These are phyloP conservation scores for Lycophotia porphyrea DNA, from an alignment of 2,888 invertebrate genomes.

Conservation along the genomic window DNA sequence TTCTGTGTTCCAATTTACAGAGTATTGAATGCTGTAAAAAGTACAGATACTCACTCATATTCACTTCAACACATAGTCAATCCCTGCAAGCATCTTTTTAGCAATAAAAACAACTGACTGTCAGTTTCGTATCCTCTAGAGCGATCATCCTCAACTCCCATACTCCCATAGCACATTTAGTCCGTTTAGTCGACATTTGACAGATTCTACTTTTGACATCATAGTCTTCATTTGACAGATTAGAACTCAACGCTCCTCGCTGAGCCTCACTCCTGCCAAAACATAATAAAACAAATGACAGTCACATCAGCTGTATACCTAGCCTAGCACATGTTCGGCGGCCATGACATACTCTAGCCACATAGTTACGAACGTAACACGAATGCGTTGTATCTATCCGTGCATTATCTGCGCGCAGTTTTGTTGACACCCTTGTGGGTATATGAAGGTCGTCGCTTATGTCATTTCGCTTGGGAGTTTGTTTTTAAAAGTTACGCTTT, in stretches of 20 bases:
- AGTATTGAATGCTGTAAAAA: background rate
- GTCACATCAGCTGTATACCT: conserved; percentile 53
- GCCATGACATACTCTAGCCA: conserved; percentile 62
- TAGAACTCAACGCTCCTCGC: conserved; percentile 27
- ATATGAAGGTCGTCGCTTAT: conserved; percentile 47
- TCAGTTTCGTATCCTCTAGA: background rate
- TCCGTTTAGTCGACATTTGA: too few species aligned
- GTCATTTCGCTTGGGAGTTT: conserved; percentile 14
- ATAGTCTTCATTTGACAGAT: too few species aligned
- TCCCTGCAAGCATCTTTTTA: too few species aligned
- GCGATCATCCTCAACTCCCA: too few species aligned
- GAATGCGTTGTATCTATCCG: conserved; percentile 54
- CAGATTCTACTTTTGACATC: too few species aligned
- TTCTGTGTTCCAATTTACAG: background rate
- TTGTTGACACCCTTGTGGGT: conserved; percentile 57
- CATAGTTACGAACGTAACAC: conserved; percentile 38
- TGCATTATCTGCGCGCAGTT: conserved; percentile 57
- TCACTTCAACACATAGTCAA: background rate
- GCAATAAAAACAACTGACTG: too few species aligned
- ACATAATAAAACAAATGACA: conserved; percentile 30
- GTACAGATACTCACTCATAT: background rate
- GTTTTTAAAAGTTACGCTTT: background rate
- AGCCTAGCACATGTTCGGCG: conserved; percentile 46
- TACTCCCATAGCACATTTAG: too few species aligned
- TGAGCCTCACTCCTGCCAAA: conserved; percentile 16